Conservation (phyloP, 1,140 invertebrate species). For the Nephila pilipes region DNA sequence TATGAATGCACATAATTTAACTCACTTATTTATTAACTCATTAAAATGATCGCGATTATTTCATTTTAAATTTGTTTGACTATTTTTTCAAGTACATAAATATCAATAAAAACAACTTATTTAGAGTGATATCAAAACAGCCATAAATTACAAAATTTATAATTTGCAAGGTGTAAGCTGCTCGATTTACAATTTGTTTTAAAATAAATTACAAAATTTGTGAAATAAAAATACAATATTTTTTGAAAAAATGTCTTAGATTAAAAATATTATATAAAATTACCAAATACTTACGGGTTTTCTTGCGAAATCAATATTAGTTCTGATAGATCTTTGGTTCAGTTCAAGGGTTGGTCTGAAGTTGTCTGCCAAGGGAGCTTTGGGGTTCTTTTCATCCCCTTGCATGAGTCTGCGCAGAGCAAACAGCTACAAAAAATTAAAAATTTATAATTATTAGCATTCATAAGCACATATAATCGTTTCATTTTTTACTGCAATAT, state of each 20-base stretch:
- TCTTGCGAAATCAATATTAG: slow-evolving; percentile 96
- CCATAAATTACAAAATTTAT: no score
- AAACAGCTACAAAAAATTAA: slow-evolving; percentile 85
- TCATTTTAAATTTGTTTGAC: no score
- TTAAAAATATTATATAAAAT: background rate
- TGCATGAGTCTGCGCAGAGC: slow-evolving; percentile 91
- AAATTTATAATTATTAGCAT: no score
- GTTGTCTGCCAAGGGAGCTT: slow-evolving; percentile 96
- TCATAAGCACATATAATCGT: no score
- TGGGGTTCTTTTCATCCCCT: slow-evolving; percentile 91
- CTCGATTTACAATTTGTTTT: background rate
- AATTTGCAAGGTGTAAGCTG: background rate
- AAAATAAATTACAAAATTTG: background rate
- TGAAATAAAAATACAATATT: no score
- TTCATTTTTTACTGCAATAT: no score
- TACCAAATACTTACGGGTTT: slow-evolving; percentile 82
- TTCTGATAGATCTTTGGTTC: slow-evolving; percentile 94
- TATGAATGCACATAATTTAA: no score
- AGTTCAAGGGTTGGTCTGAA: slow-evolving; percentile 93
- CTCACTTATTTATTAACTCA: no score
- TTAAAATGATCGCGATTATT: no score
- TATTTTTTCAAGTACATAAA: no score
- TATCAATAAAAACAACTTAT: background rate
- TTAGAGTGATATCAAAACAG: background rate
- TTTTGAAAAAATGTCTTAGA: no score